Conservation (phyloP, 2,797 vertebrate species). For the Pelobates cultripes region DNA sequence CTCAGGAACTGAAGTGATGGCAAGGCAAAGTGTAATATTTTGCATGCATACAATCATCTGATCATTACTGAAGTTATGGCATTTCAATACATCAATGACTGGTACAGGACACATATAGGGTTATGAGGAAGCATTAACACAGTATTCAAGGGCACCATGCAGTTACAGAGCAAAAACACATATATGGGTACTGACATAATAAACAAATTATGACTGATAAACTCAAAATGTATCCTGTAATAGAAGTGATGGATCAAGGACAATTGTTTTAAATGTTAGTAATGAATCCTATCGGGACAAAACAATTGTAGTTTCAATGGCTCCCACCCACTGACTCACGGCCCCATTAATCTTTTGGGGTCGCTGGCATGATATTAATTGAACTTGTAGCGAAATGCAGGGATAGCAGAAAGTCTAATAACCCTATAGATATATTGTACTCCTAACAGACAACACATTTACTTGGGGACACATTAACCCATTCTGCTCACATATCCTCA, state of each 20-base stretch:
- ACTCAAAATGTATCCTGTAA: background rate
- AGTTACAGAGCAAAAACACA: no score
- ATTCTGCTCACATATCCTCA: background rate
- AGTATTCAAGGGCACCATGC: no score
- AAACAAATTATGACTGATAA: background rate
- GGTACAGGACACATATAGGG: no score
- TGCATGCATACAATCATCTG: no score
- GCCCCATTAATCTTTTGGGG: conserved; percentile 10
- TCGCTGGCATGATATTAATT: conserved; percentile 38
- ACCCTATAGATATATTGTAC: background rate
- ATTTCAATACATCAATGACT: no score
- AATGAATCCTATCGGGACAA: background rate
- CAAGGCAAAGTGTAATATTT: no score
- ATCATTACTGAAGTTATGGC: no score
- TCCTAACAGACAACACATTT: background rate
- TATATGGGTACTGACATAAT: background rate
- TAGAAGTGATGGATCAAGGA: background rate
- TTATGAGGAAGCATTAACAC: no score
- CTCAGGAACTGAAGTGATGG: no score
- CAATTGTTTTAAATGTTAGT: background rate
- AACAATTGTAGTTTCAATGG: conserved; percentile 26
- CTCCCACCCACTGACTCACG: conserved; percentile 29
- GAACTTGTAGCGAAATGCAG: conserved; percentile 39
- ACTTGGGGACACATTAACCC: background rate
- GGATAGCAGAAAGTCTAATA: conserved; percentile 34